Percentiles rank a stretch among this genome's conserved stretches.
Conservation (phyloP, 2,797 vertebrate species). For the Syngnathus rostellatus region DNA sequence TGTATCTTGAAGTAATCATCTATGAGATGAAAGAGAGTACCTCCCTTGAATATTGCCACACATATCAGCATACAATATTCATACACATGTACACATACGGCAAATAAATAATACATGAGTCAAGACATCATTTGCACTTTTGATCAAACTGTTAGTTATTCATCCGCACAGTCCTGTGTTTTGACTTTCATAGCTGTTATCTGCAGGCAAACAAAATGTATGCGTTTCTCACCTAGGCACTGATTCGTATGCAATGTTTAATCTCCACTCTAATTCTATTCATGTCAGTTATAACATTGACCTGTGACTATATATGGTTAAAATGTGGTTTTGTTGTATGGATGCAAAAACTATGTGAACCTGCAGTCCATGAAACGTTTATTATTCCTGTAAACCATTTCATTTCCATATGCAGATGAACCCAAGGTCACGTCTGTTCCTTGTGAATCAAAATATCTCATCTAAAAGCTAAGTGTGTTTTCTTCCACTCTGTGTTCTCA, state of each 20-base stretch:
- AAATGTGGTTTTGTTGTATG: not conserved
- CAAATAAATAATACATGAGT: not conserved
- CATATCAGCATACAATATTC: not conserved
- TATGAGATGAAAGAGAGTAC: not conserved
- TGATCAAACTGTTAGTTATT: not conserved
- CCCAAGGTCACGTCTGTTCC: not conserved
- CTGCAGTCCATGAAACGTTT: not conserved
- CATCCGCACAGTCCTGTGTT: not conserved
- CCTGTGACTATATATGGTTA: not conserved
- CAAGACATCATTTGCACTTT: not conserved
- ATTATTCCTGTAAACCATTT: not conserved
- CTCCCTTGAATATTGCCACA: not conserved
- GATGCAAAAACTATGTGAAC: not conserved
- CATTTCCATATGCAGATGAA: not conserved
- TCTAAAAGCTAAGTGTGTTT: not conserved
- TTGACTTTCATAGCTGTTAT: not conserved
- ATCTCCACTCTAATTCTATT: not conserved
- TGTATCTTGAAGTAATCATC: not conserved
- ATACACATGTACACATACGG: not conserved
- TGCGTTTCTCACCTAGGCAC: not conserved
- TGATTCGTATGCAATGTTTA: not conserved
- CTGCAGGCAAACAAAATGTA: not conserved
- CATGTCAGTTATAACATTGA: not conserved
- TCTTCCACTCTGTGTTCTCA: not conserved
- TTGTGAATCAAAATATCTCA: not conserved